A percentile compares a stretch with the other conserved stretches of the same genome.
Conservation (phyloP, 2,888 invertebrate genomes). For the Clunio marinus region DNA sequence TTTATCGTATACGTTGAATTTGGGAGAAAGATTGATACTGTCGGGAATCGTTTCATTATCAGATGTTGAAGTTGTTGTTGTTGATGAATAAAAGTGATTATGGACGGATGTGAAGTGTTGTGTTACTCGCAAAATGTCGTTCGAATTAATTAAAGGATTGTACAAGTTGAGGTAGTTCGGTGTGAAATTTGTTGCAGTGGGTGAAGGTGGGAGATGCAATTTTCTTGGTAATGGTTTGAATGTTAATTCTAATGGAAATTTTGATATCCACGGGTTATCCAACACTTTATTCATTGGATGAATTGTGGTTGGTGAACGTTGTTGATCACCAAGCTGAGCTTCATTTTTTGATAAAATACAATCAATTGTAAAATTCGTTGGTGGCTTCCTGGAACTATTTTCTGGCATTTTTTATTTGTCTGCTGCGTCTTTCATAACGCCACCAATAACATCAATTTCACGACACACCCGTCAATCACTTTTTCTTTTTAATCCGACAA, state of each 20-base stretch:
- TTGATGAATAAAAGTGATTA: slow-evolving; percentile 34
- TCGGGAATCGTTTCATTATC: background rate
- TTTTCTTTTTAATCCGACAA: background rate
- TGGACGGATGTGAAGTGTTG: slow-evolving; percentile 21
- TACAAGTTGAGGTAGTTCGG: background rate
- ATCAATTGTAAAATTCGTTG: slow-evolving; percentile 37
- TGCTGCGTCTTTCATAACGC: background rate
- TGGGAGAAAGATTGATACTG: background rate
- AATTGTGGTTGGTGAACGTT: background rate
- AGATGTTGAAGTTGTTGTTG: background rate
- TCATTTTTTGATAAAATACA: slow-evolving; percentile 29
- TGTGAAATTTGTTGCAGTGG: background rate
- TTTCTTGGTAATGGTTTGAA: slow-evolving; percentile 30
- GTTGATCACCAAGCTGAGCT: background rate
- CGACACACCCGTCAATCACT: slow-evolving; percentile 9
- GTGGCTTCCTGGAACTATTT: background rate
- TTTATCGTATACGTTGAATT: slow-evolving; percentile 31
- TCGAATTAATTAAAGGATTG: background rate
- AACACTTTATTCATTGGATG: slow-evolving; percentile 36
- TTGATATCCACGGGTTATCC: slow-evolving; percentile 37
- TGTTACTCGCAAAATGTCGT: background rate
- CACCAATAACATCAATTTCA: background rate
- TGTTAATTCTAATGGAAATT: slow-evolving; percentile 14
- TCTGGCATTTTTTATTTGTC: background rate
- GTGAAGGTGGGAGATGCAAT: slow-evolving; percentile 2